A percentile compares a stretch with the other conserved stretches of the same genome.
Evolutionary conservation across 1,140 invertebrate genomes (phyloP).

Genomic region (Mycetomoellerius zeteki): DNA sequence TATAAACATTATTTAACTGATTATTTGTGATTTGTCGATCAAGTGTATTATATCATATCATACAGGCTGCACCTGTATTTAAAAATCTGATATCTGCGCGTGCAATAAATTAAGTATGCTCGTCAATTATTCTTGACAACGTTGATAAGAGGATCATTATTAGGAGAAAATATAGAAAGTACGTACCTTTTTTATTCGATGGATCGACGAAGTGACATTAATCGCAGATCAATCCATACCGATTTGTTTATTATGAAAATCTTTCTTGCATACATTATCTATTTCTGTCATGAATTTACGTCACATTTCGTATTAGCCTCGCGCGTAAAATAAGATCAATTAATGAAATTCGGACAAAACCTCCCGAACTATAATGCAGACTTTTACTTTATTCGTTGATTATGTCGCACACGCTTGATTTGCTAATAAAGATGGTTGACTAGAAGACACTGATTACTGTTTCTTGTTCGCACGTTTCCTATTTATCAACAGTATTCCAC

Average conservation of each 20-base stretch:
- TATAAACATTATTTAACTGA: neutral
- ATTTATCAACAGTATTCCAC: conserved; percentile 54
- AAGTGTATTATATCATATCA: conserved; percentile 3
- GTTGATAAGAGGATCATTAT: neutral
- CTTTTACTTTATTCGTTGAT: conserved; percentile 29
- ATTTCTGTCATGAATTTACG: neutral
- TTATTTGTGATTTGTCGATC: neutral
- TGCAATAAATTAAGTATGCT: neutral
- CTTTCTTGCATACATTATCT: conserved; percentile 45
- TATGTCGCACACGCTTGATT: conserved; percentile 36
- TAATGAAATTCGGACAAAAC: neutral
- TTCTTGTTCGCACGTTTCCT: conserved; percentile 43
- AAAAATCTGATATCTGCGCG: conserved; percentile 3
- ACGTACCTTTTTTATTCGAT: conserved; percentile 15
- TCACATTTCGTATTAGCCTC: neutral
- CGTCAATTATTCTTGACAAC: conserved; percentile 48
- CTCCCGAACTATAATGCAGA: neutral
- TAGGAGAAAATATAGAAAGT: neutral
- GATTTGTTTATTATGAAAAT: conserved; percentile 3
- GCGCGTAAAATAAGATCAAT: conserved; percentile 17
- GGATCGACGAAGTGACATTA: conserved; percentile 15
- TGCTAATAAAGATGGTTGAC: conserved; percentile 26
- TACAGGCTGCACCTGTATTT: neutral
- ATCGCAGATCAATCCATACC: neutral
- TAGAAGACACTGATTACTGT: conserved; percentile 49